phyloP scores from a whole-genome alignment of 2,797 vertebrate species.

The Cyclura pinguis region DNA sequence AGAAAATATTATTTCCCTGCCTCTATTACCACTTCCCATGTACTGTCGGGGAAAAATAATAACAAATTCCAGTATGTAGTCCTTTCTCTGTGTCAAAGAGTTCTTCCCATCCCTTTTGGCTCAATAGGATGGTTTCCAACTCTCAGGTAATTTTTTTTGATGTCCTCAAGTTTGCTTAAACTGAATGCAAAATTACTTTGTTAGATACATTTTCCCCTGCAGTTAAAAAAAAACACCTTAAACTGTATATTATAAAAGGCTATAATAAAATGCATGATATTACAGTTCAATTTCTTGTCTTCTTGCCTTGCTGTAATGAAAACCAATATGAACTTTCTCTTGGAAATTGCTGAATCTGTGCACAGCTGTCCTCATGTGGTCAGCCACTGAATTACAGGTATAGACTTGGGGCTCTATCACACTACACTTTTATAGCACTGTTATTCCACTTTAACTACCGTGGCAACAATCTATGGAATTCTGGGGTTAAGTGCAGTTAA shows the following conservation, averaged over 20 bases:
- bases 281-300: background rate
- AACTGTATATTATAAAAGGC: background rate
- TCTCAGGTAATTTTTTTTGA: background rate
- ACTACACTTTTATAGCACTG: no score
- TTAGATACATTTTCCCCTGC: no score
- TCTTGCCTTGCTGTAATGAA: background rate
- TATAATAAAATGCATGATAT: background rate
- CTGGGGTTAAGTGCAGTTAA: no score
- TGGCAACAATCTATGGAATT: no score
- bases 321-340: background rate
- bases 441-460: no score
- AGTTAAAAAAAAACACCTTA: background rate
- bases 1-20: background rate
- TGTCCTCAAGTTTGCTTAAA: background rate
- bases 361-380: background rate
- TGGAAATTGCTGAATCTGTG: background rate
- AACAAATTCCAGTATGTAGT: background rate
- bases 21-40: background rate
- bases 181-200: background rate
- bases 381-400: background rate
- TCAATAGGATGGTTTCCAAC: background rate
- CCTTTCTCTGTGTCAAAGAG: no score
- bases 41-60: background rate
- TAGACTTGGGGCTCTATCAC: no score
- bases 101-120: background rate